Evolutionary conservation across 2,888 invertebrate genomes (phyloP).

Genomic region (Drosophila maculinotata): DNA sequence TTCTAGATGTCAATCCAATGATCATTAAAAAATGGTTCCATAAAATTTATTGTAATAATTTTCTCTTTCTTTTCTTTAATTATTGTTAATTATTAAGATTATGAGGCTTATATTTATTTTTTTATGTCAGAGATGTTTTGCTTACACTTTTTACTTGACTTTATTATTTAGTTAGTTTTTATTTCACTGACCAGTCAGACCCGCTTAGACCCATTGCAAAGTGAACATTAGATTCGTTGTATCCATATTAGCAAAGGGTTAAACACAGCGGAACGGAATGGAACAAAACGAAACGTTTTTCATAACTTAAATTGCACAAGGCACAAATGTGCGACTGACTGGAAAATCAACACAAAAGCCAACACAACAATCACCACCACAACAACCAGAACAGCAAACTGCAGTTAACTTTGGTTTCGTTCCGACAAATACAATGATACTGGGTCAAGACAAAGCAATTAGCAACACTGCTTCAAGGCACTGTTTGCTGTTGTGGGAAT

Average conservation of each 20-base stretch:
- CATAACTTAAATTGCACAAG: slow-evolving; percentile 72
- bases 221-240: not conserved
- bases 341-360: slow-evolving; percentile 65
- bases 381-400: slow-evolving; percentile 12
- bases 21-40: too few species aligned
- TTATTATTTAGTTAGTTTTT: too few species aligned
- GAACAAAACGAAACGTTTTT: slow-evolving; percentile 42
- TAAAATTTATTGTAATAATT: too few species aligned
- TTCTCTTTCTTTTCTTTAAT: not conserved
- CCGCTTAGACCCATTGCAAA: not conserved
- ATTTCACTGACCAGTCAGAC: too few species aligned
- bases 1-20: not conserved
- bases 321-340: slow-evolving; percentile 53
- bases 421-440: slow-evolving; percentile 24
- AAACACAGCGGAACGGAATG: slow-evolving; percentile 24
- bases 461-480: slow-evolving; percentile 24
- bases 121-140: too few species aligned
- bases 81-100: not conserved
- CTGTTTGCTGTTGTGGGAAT: too few species aligned
- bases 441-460: slow-evolving; percentile 42
- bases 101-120: too few species aligned
- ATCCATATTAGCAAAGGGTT: not conserved
- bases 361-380: slow-evolving; percentile 25
- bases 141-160: not conserved
- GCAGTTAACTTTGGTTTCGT: slow-evolving; percentile 29